A percentile compares a stretch with the other conserved stretches of the same genome.
Evolutionary conservation across 2,113 vertebrate genomes (phyloP).

Genomic region (Pionites leucogaster): DNA sequence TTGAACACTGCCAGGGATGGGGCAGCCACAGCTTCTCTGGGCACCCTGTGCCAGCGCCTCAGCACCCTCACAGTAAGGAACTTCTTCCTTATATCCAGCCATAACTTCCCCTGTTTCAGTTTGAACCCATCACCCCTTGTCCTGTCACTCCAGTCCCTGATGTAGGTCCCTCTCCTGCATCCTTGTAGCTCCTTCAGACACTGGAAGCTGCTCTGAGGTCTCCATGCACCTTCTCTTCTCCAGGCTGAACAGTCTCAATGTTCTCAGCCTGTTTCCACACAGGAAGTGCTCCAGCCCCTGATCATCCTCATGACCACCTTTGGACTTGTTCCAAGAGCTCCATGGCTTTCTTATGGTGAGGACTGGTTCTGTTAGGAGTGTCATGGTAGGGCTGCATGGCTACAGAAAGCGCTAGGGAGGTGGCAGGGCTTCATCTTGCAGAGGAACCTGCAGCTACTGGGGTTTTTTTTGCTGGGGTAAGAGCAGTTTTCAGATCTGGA

Average conservation of each 20-base stretch:
- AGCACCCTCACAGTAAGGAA: no score
- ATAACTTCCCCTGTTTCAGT: no score
- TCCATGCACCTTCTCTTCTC: not conserved
- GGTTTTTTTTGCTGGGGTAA: not conserved
- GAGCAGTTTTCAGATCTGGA: not conserved
- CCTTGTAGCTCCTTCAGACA: no score
- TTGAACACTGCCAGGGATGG: no score
- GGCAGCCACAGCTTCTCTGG: no score
- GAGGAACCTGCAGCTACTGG: rapidly evolving
- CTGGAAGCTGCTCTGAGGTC: not conserved
- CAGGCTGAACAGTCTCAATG: not conserved
- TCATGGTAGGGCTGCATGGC: not conserved
- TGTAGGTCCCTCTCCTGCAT: no score
- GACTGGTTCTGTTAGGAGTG: not conserved
- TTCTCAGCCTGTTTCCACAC: not conserved
- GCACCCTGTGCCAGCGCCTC: no score
- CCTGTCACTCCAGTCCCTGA: no score
- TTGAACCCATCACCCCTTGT: no score
- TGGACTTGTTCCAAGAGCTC: not conserved
- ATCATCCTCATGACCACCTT: not conserved
- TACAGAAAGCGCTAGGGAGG: not conserved
- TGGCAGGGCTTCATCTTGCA: rapidly evolving
- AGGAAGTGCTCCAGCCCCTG: not conserved
- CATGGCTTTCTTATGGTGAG: not conserved
- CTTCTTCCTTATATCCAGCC: no score